Base-by-base conservation (phyloP, 2,888 invertebrate species). In the Eugnorisma glareosa region DNA sequence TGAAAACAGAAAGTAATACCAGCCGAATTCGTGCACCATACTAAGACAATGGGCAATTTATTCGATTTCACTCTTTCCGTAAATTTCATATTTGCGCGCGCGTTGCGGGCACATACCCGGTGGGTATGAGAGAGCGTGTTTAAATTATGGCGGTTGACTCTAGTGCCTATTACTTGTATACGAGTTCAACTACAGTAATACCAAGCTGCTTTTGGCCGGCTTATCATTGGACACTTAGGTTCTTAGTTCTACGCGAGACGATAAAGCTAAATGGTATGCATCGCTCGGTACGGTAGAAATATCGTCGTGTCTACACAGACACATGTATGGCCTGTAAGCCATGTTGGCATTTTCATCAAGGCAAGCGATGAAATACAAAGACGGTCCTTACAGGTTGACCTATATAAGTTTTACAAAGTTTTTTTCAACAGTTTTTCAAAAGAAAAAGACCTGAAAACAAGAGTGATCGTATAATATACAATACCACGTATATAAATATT, bases 51-150 rank as follows among this genome's bases (percentile, higher is more conserved):
- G 94, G 94, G 90, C 94, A 96, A 96, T 96, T 96, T 95, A 95
- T 95, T 93, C 94, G 95, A 95, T 96, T 96, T 95, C 96, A 95
- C 96, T 96, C 92, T 95, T 95, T 95, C 93, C 94, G 93, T 92
- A 93, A 95, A 94, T 95, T 95, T 95, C 93, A 94, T 94, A 95
- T 94, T 94, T 95, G 89, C 86, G 86, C 85, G 86, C 83, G 89
- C 89, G 83, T 79, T 78, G 82, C 70, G 70, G 75, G 72, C 83
- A 73, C 70, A 72, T 79, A 74, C 84, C 73, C 81, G 73, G 79
- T 82, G 84, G 72, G 82, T 73, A 86, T 85, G 88, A 82, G 89
- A 89, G 89, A 88, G 88, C 83, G 88, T 86, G 85, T 79, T 84
- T 88, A 85, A 86, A 83, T 88, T 86, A 86, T 85, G 80, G 86